Base-by-base conservation (phyloP, 2,888 invertebrate genomes). In the Eupithecia dodoneata region DNA sequence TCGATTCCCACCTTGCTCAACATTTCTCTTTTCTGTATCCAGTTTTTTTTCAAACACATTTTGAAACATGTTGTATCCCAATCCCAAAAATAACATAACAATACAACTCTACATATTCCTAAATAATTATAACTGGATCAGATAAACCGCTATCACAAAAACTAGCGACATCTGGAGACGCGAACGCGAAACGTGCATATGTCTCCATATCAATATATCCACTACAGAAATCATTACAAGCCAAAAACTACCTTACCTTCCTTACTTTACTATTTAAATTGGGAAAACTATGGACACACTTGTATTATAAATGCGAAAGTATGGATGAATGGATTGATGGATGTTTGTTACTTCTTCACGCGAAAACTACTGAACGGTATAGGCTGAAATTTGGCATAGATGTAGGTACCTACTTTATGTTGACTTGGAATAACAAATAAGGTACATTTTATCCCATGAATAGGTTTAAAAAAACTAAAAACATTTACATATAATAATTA, bases 131-230 rank as follows among this genome's bases (percentile, higher is more conserved):
- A 87, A 91, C 89, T 86, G 87, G 84, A 90, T 89, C 88, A 83
- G 86, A 88, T 87, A 85, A 87, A 89, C 91, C 89, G 91, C 90
- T 90, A 90, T 49, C 85, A 86, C 86, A 88, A 88, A 89, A 90
- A 90, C 85, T 80, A 78, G 83, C 83, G 88, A 88, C 91, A 90
- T 91, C 92, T 93, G 92, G 90, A 85, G 87, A 84, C 82, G 89
- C 90, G 90, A 92, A 92, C 82, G 89, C 90, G 90, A 92, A 92
- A 92, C 87, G 88, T 88, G 90, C 93, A 93, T 90, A 92, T 93
- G 93, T 91, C 91, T 90, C 66, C 42, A 7, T 42, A 42, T 13
- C 3, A 63, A 63, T 30, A 10, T 63, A 30, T 18, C 30, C 18
- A 52, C 15, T 52, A 13, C 12, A 63, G 30, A 63, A 63, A 30